Evolutionary conservation across 2,888 invertebrate species (phyloP).

Genomic region (Blastobasis lacticolella): DNA sequence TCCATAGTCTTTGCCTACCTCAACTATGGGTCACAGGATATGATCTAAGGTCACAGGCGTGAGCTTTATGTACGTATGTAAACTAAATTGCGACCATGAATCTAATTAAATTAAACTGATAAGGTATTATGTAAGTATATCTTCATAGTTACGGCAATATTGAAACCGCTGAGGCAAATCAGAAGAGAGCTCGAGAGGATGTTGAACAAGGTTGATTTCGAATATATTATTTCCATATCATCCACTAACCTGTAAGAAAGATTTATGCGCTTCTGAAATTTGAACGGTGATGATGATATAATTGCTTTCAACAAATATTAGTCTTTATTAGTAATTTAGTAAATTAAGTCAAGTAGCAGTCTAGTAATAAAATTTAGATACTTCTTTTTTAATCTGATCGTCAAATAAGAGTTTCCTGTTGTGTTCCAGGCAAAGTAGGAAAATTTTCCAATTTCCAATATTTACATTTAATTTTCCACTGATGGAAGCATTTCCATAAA

Average conservation of each 20-base stretch:
- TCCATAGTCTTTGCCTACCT: too few species aligned
- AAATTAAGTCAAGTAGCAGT: too few species aligned
- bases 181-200: constrained; percentile 46
- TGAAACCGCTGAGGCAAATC: constrained; percentile 52
- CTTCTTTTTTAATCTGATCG: not conserved
- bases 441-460: not conserved
- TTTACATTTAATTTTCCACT: constrained; percentile 1
- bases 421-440: not conserved
- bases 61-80: not conserved
- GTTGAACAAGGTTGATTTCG: constrained; percentile 43
- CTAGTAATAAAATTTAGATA: not conserved
- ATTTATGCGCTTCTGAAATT: too few species aligned
- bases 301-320: not conserved
- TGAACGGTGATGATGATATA: too few species aligned
- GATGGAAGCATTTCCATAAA: constrained; percentile 8
- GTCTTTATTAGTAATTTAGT: not conserved
- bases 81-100: too few species aligned
- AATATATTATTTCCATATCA: constrained; percentile 36
- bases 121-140: not conserved
- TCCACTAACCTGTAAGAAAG: constrained; percentile 38
- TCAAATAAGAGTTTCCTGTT: not conserved
- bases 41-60: not conserved
- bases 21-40: not conserved
- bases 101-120: too few species aligned
- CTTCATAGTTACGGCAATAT: constrained; percentile 36